These are phyloP conservation scores for Elephas maximus DNA, from an alignment of 2,113 vertebrate genomes.

Conservation along the genomic window DNA sequence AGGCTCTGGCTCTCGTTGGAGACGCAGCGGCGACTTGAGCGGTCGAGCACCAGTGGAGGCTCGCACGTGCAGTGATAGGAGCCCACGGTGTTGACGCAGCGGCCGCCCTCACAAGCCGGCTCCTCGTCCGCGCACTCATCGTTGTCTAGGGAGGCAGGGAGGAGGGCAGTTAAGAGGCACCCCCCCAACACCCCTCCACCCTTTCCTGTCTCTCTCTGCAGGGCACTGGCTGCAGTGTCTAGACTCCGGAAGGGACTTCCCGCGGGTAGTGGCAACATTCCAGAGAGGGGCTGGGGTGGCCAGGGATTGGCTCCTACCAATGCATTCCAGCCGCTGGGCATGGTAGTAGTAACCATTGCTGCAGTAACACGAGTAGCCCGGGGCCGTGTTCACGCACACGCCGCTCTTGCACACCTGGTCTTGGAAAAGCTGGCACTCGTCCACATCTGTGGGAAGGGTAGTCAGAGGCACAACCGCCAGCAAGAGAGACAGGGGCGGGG, in stretches of 20 bases:
- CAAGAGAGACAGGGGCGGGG: background rate
- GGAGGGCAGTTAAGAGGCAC: background rate
- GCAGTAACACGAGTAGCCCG: slow-evolving; percentile 94
- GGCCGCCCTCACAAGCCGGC: slow-evolving; percentile 90
- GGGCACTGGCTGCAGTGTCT: background rate
- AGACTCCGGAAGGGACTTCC: slow-evolving; percentile 50
- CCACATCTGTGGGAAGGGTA: slow-evolving; percentile 90
- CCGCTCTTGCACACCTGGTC: slow-evolving; percentile 94
- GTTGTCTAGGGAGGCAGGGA: slow-evolving; percentile 86
- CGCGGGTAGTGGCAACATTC: background rate
- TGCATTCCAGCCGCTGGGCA: slow-evolving; percentile 90
- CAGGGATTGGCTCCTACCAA: slow-evolving; percentile 86
- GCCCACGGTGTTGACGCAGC: slow-evolving; percentile 94
- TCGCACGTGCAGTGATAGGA: slow-evolving; percentile 93
- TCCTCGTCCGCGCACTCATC: slow-evolving; percentile 92
- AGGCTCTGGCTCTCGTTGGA: slow-evolving; percentile 89
- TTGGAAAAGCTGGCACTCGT: slow-evolving; percentile 94
- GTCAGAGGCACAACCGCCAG: background rate
- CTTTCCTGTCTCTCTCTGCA: background rate
- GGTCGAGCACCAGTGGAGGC: slow-evolving; percentile 91
- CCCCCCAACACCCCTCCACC: background rate
- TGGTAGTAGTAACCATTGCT: slow-evolving; percentile 93
- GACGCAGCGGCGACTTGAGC: slow-evolving; percentile 91
- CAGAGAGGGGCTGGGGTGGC: background rate
- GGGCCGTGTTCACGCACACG: slow-evolving; percentile 94